Evolutionary conservation across 2,113 vertebrate species (phyloP).

Genomic region (Hylia prasina): DNA sequence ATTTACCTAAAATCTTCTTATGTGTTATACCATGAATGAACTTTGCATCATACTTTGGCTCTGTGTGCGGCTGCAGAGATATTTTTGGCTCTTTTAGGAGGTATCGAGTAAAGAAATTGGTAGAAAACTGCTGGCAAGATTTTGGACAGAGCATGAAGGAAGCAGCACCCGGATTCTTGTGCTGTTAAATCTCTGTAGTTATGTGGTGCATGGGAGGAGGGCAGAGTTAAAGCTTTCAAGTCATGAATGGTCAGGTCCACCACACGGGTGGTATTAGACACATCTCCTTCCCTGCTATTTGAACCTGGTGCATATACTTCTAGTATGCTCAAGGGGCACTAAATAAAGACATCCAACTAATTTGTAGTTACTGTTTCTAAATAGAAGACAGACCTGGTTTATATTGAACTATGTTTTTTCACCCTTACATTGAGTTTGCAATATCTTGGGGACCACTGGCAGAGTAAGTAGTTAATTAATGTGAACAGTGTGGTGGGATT

Average conservation of each 20-base stretch:
- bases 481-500: neutral
- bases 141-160: neutral
- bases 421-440: neutral
- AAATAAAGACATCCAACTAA: neutral
- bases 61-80: neutral
- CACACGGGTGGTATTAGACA: rapidly evolving
- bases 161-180: neutral
- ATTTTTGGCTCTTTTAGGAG: neutral
- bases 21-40: neutral
- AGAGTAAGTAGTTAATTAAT: neutral
- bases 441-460: neutral
- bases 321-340: neutral
- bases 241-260: neutral
- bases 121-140: neutral
- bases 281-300: neutral
- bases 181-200: neutral
- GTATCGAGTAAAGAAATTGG: neutral
- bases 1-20: neutral
- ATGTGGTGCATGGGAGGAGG: neutral
- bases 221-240: neutral
- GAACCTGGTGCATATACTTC: neutral
- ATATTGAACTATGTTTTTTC: neutral
- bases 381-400: neutral
- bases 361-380: neutral
- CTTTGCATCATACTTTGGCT: neutral